Conservation (phyloP, 2,113 vertebrate genomes). For the Leucopternis melanops region DNA sequence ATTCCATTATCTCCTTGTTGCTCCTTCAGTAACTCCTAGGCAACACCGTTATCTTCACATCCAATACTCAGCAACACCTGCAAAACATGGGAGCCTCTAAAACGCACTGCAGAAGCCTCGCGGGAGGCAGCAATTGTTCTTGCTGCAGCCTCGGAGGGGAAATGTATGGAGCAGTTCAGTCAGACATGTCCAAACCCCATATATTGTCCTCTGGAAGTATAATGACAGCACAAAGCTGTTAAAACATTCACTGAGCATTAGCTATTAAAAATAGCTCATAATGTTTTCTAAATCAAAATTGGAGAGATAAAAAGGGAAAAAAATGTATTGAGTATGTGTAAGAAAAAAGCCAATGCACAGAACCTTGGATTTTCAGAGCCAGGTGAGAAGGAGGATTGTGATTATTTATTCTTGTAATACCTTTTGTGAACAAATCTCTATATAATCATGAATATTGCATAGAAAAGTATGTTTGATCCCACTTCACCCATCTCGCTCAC, state of each 20-base stretch:
- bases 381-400: neutral
- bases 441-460: neutral
- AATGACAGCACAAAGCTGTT: neutral
- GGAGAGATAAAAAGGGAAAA: neutral
- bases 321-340: too few relatives aligned
- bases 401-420: neutral
- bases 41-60: neutral
- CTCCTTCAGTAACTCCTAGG: neutral
- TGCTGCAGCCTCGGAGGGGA: neutral
- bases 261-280: neutral
- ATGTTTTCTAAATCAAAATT: neutral
- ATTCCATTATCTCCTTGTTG: neutral
- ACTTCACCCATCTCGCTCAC: neutral
- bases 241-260: neutral
- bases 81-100: neutral
- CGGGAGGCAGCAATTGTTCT: neutral
- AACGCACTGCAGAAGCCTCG: neutral
- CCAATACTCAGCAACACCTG: neutral
- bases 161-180: neutral
- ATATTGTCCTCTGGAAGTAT: neutral
- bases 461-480: neutral
- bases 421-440: neutral
- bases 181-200: neutral
- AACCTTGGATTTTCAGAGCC: neutral
- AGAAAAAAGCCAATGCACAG: neutral